These are phyloP conservation scores for Drosophila repleta DNA, from an alignment of 1,140 invertebrate species.

Conservation along the genomic window DNA sequence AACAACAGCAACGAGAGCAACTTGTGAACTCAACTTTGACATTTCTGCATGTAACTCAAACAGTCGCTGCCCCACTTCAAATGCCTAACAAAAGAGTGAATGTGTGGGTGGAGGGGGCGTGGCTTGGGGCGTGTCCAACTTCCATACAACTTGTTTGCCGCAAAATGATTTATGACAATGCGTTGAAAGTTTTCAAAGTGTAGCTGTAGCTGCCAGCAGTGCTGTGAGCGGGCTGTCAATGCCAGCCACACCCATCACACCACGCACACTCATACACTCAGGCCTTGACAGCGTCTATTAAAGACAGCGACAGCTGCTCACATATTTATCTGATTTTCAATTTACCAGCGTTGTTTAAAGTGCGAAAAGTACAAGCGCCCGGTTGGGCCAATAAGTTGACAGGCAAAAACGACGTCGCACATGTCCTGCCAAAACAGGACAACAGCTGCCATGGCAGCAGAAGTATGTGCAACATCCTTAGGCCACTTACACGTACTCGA, in stretches of 20 bases:
- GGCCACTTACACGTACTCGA: slow-evolving; percentile 29
- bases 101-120: slow-evolving; percentile 5
- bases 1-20: slow-evolving; percentile 18
- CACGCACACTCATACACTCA: slow-evolving; percentile 3
- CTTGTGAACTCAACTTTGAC: slow-evolving; percentile 58
- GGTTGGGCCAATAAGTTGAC: slow-evolving; percentile 66
- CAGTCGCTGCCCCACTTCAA: slow-evolving; percentile 22
- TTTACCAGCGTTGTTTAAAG: slow-evolving; percentile 25
- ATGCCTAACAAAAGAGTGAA: slow-evolving; percentile 27
- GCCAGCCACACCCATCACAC: slow-evolving; percentile 26
- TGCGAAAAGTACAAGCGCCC: slow-evolving; percentile 21
- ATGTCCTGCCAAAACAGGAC: slow-evolving; percentile 36
- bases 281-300: slow-evolving; percentile 23
- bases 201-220: not conserved
- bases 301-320: slow-evolving; percentile 8
- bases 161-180: slow-evolving; percentile 79
- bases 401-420: slow-evolving; percentile 47
- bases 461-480: slow-evolving; percentile 18
- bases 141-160: slow-evolving; percentile 65
- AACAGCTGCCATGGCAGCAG: slow-evolving; percentile 10
- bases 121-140: slow-evolving; percentile 32
- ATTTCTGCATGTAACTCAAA: slow-evolving; percentile 44
- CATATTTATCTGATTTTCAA: slow-evolving; percentile 33
- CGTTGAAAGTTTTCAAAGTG: slow-evolving; percentile 59
- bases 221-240: slow-evolving; percentile 45